These are phyloP conservation scores for Dasypus novemcinctus DNA, from an alignment of 2,113 vertebrate genomes.

Conservation along the genomic window DNA sequence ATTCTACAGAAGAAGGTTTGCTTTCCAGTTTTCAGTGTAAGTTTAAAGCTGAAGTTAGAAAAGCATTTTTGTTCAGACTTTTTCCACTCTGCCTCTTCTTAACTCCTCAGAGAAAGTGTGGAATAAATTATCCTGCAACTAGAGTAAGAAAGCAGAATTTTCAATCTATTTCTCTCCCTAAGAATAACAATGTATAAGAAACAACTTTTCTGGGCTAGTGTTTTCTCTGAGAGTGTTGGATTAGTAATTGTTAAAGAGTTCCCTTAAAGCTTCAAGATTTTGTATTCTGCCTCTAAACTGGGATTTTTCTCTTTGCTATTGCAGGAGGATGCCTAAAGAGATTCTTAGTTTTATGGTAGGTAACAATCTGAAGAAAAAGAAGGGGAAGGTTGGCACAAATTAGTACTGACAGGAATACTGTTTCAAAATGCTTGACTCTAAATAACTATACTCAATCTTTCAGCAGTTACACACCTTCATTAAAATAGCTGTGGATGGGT, in stretches of 20 bases:
- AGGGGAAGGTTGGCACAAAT: not conserved
- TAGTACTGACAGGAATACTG: not conserved
- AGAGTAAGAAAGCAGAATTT: not conserved
- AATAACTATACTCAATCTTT: not conserved
- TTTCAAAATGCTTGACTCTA: not conserved
- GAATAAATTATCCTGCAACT: not conserved
- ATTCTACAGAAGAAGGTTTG: not conserved
- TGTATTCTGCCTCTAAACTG: not conserved
- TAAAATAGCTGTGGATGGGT: not conserved
- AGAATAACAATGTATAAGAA: not conserved
- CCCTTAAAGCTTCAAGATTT: not conserved
- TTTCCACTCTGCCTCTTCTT: not conserved
- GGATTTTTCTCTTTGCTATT: not conserved
- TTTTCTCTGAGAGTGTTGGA: not conserved
- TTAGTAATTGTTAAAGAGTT: not conserved
- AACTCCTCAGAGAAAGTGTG: not conserved
- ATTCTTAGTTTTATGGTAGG: not conserved
- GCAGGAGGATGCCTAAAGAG: not conserved
- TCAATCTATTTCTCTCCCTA: not conserved
- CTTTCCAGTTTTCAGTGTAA: not conserved
- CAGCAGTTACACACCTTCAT: not conserved
- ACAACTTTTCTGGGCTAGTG: not conserved
- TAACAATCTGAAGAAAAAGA: not conserved
- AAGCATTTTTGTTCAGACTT: not conserved
- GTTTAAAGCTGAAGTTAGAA: not conserved